These are phyloP conservation scores for Rotaria macrura DNA, from an alignment of 2,888 invertebrate species.

Conservation along the genomic window DNA sequence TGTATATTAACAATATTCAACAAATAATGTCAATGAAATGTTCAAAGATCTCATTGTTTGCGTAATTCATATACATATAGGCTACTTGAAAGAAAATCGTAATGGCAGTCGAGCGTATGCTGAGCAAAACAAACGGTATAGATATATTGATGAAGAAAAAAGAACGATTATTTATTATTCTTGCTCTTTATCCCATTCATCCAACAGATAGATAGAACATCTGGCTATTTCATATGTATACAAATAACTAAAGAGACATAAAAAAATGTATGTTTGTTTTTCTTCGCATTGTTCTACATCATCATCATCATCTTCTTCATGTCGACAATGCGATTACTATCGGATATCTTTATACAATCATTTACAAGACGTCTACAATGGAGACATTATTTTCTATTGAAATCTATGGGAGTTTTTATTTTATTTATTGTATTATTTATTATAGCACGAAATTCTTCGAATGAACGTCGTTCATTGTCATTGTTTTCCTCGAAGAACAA, in stretches of 20 bases:
- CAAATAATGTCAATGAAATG: too few relatives aligned
- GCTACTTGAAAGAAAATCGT: background rate
- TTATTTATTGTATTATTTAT: background rate
- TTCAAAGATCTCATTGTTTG: too few relatives aligned
- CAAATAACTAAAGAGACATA: background rate
- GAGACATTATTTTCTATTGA: background rate
- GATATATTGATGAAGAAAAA: background rate
- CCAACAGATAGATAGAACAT: background rate
- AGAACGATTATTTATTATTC: background rate
- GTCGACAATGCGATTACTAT: background rate
- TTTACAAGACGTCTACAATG: background rate
- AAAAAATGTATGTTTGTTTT: background rate
- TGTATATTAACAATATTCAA: too few relatives aligned
- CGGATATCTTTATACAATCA: background rate
- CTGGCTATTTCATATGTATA: background rate
- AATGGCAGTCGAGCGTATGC: background rate
- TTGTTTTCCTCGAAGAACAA: background rate
- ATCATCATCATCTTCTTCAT: background rate
- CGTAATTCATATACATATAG: too few relatives aligned
- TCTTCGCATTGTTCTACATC: background rate
- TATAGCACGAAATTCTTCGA: background rate
- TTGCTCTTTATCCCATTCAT: background rate
- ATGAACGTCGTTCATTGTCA: background rate
- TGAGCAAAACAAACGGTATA: background rate
- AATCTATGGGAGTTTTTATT: background rate